These are phyloP conservation scores for Steinernema khuongi DNA, from an alignment of 1,140 invertebrate genomes.

Conservation along the genomic window DNA sequence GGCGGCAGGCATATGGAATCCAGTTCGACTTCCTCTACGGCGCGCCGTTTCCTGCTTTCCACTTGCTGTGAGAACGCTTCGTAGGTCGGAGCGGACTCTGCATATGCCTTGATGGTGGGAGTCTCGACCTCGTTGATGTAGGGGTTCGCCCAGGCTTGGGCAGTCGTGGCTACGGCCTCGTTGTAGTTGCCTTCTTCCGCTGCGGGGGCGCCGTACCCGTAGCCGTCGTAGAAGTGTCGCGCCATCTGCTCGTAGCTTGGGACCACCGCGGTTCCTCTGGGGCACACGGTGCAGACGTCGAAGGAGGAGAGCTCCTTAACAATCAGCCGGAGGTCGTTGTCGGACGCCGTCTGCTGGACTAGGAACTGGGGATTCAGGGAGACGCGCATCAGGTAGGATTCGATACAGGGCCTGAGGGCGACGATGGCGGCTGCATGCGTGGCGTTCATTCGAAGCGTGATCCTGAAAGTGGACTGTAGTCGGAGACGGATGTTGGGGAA, in stretches of 20 bases:
- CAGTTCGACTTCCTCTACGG: neutral
- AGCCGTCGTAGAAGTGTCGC: neutral
- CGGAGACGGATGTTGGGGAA: constrained; percentile 10
- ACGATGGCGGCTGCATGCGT: constrained; percentile 73
- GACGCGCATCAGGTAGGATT: constrained; percentile 73
- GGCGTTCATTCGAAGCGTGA: constrained; percentile 80
- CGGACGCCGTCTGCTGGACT: neutral
- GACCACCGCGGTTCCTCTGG: neutral
- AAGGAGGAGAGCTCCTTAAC: constrained; percentile 22
- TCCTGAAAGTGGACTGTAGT: constrained; percentile 62
- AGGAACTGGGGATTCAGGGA: constrained; percentile 71
- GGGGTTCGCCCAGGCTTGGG: neutral
- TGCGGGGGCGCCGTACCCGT: neutral
- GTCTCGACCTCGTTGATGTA: neutral
- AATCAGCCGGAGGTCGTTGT: constrained; percentile 18
- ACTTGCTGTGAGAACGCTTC: neutral
- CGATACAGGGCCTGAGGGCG: constrained; percentile 77
- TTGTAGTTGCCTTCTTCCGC: neutral
- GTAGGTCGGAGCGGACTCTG: neutral
- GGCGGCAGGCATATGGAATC: neutral
- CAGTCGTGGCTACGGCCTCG: neutral
- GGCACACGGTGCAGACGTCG: neutral
- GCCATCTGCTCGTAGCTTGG: neutral
- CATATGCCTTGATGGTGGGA: neutral
- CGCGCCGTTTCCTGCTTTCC: neutral